Conservation (phyloP, 2,888 invertebrate genomes). For the Scelioninae gen. 2 region DNA sequence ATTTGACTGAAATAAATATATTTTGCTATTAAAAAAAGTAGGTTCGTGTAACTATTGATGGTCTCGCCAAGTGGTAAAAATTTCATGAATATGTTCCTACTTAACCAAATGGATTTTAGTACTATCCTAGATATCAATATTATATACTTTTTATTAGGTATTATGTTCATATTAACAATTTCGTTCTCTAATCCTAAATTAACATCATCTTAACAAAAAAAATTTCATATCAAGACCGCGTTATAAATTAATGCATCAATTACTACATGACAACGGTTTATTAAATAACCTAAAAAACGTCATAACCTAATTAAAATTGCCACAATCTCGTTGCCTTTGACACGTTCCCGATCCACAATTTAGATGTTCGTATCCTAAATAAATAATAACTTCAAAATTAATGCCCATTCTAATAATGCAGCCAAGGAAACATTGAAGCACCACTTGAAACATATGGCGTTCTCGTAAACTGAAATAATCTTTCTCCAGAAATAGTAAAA, state of each 20-base stretch:
- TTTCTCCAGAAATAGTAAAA: constrained; percentile 41
- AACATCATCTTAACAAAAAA: too few species aligned
- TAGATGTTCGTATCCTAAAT: constrained; percentile 13
- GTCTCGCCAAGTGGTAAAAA: too few species aligned
- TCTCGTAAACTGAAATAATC: constrained; percentile 51
- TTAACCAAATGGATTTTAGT: too few species aligned
- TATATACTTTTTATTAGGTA: too few species aligned
- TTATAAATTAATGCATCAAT: constrained; percentile 14
- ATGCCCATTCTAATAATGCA: constrained; percentile 35
- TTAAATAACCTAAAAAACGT: background rate
- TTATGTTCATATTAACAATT: too few species aligned
- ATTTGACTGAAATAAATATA: too few species aligned
- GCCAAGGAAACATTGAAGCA: constrained; percentile 10
- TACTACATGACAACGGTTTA: background rate
- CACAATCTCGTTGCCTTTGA: background rate
- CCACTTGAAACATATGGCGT: constrained; percentile 50
- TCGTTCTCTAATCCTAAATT: too few species aligned
- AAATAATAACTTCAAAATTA: constrained; percentile 28
- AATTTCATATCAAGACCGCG: too few species aligned
- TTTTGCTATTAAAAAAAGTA: too few species aligned
- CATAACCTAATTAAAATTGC: constrained; percentile 4
- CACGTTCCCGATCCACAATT: constrained; percentile 4
- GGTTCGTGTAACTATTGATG: too few species aligned
- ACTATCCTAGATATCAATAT: too few species aligned
- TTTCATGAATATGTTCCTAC: too few species aligned